Base-by-base conservation (phyloP, 2,888 invertebrate genomes). In the Rhamnusium bicolor region DNA sequence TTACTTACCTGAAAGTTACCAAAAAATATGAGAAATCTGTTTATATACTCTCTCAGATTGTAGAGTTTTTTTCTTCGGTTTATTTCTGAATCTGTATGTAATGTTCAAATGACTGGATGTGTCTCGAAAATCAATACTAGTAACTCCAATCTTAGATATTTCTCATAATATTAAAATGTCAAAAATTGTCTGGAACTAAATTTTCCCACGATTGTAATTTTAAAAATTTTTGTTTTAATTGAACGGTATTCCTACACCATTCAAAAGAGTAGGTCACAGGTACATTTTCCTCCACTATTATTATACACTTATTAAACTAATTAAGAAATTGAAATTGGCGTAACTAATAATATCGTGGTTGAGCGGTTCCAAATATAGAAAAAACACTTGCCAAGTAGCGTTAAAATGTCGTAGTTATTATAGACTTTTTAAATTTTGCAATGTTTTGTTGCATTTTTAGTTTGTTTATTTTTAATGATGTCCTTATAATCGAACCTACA, bases 201-300 rank as follows among this genome's bases (percentile, higher is more conserved):
- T 40, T n/a, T 40, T 40, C 40, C n/a, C 40, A 40, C 40, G 40
- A 40, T 12, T 40, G 32, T 32, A 10, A 40, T 1, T n/a, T 40
- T 12, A 32, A 32, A 10, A 12, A 12, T 12, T 2, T 51, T 18
- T 51, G 10, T 51, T 18, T 51, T 10, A 18, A 51, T 18, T 18
- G 18, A 51, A 19, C 51, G 8, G 16, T 58, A 14, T n/a, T 58
- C 10, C 32, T 46, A 21, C 18, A 6, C 7, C 19, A 46, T 24
- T 40, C 19, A n/a, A 24, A 7, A 46, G 19, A 63, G 63, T 63
- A 63, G 63, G 63, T 63, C 63, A 63, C 49, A 63, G 63, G 49
- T 27, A n/a, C 10, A 16, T 63, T 63, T 61, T 47, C 21, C 47
- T 46, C 49, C 49, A 27, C 49, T 24, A 19, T 63, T 51, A 49